Base-by-base conservation (phyloP, 1,140 invertebrate genomes). In the Rhynchophorus ferrugineus region DNA sequence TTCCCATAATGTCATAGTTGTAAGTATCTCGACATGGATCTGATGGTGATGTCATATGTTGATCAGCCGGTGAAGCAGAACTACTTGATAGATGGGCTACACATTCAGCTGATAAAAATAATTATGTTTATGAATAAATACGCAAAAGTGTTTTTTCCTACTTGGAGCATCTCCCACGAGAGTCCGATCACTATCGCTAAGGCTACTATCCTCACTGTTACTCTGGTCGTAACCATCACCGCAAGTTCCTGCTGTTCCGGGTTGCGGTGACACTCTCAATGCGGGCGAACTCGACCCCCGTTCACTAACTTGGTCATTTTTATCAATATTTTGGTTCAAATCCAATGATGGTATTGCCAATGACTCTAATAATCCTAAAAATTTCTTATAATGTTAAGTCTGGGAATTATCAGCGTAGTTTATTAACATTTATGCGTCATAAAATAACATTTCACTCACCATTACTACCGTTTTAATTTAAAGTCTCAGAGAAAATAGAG, bases 171-270 rank as follows among this genome's bases (percentile, higher is more conserved):
- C 80, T 21, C 81, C 82, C 16, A 83, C 77, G 16, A 84, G 66
- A 1, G 82, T 84, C 55, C 79, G 74, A 67, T 88, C 85, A 55
- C 84, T 84, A 60, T 87, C 84, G 51, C 84, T 87, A 13, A 87
- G 71, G 63, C 83, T 86, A 60, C 83, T 85, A 64, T 88, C 85
- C 64, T 88, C 85, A 62, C 81, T 85, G 59, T 83, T 83, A 67
- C 83, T 87, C 58, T 83, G 81, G 60, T 80, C 78, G 49, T 65
- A 61, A 11, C 47, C 51, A 45, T 66, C 66, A 2, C 49, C 52
- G 21, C 54, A 57, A 35, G 55, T 67, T 53, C 43, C 67, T 46
- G 22, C 61, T 6, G 21, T 11, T 13, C 51, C 55, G 5, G 64
- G 64, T 38, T 62, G 59, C 9, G 64, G 65, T 3, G 65, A 68